Evolutionary conservation across 1,140 invertebrate genomes (phyloP).

Genomic region (Littorina saxatilis): DNA sequence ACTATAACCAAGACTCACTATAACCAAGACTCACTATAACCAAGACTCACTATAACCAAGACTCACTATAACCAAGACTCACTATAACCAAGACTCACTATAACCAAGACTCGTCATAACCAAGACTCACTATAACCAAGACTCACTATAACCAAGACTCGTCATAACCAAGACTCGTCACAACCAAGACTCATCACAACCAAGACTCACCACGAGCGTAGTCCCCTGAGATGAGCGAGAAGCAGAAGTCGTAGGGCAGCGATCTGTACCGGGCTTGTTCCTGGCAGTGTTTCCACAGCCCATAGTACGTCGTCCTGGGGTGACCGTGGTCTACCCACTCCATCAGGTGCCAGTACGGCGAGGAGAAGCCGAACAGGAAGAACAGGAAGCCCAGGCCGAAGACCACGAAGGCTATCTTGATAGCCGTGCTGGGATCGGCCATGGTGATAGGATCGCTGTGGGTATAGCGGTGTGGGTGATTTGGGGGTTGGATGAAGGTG

Average conservation of each 20-base stretch:
- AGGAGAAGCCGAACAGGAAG: constrained; percentile 5
- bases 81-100: too few relatives aligned
- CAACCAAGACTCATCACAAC: too few relatives aligned
- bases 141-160: too few relatives aligned
- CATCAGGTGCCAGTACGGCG: background rate
- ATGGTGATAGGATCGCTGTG: background rate
- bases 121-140: too few relatives aligned
- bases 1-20: too few relatives aligned
- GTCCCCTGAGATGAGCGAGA: background rate
- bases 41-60: too few relatives aligned
- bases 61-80: too few relatives aligned
- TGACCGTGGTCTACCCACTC: background rate
- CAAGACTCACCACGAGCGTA: background rate
- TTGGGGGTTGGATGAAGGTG: too few relatives aligned
- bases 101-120: too few relatives aligned
- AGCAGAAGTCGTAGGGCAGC: constrained; percentile 5
- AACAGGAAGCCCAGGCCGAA: constrained; percentile 11
- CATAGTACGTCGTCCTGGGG: background rate
- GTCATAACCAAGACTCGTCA: too few relatives aligned
- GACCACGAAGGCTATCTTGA: constrained; percentile 16
- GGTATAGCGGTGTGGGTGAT: too few relatives aligned
- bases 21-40: too few relatives aligned
- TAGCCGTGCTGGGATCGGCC: background rate
- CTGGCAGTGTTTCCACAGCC: background rate
- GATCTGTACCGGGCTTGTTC: background rate